These are phyloP conservation scores for Onychomys arenicola DNA, from an alignment of 2,797 vertebrate genomes.

Conservation along the genomic window DNA sequence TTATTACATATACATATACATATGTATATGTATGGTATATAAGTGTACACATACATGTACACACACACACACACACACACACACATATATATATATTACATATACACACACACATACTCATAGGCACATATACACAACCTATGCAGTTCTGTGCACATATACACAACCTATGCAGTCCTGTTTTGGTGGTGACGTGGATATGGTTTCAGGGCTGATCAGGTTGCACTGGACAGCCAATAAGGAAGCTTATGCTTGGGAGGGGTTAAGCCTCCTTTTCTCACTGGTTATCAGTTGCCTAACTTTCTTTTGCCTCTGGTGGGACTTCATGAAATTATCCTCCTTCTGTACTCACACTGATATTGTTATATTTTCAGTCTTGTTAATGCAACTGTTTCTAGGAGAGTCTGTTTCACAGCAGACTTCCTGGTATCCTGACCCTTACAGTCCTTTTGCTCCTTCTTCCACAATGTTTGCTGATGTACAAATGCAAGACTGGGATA, in stretches of 20 bases:
- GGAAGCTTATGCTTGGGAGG: no score
- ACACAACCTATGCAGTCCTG: background rate
- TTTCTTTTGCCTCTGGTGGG: background rate
- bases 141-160: background rate
- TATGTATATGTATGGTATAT: no score
- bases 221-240: background rate
- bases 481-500: background rate
- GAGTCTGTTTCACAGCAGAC: background rate
- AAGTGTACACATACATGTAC: rapidly evolving
- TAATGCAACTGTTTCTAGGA: background rate
- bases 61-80: background rate
- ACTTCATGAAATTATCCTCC: background rate
- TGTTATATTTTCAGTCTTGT: no score
- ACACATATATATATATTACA: background rate
- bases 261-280: background rate
- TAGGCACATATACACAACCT: background rate
- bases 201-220: background rate
- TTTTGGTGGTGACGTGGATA: background rate
- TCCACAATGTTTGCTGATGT: background rate
- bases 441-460: background rate
- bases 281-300: background rate
- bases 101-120: background rate
- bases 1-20: background rate
- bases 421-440: background rate
- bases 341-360: no score